Percentiles rank a stretch among this genome's conserved stretches.
Evolutionary conservation across 2,888 invertebrate species (phyloP).

Genomic region (Parelbella ahira): DNA sequence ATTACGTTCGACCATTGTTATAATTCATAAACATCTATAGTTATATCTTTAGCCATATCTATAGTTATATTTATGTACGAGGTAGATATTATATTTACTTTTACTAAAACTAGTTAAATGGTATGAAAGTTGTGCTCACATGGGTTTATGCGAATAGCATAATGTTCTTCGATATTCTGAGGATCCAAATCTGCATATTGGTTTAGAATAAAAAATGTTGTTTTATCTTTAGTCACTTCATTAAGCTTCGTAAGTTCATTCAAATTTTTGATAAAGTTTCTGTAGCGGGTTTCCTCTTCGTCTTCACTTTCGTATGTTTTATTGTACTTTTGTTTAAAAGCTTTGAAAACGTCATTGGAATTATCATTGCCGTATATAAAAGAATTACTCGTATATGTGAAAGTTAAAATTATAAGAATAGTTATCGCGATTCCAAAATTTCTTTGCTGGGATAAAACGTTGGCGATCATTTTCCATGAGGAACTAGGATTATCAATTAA

Average conservation of each 20-base stretch:
- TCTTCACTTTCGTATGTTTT: slow-evolving; percentile 38
- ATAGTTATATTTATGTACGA: too few relatives aligned
- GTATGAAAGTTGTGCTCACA: slow-evolving; percentile 46
- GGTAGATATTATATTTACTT: too few relatives aligned
- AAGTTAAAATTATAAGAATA: slow-evolving; percentile 5
- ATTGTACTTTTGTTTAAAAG: slow-evolving; percentile 44
- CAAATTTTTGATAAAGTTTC: slow-evolving; percentile 47
- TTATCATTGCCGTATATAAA: slow-evolving; percentile 30
- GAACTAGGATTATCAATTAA: too few relatives aligned
- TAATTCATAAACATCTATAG: too few relatives aligned
- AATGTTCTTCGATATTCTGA: slow-evolving; percentile 40
- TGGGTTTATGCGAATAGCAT: slow-evolving; percentile 42
- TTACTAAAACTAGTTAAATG: not conserved
- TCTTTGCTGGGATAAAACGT: not conserved
- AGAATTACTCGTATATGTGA: slow-evolving; percentile 10
- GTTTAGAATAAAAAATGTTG: slow-evolving; percentile 44
- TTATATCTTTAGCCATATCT: too few relatives aligned
- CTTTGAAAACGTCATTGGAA: slow-evolving; percentile 37
- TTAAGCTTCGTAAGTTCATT: slow-evolving; percentile 42
- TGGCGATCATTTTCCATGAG: too few relatives aligned
- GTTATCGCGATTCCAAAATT: not conserved
- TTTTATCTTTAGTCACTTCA: slow-evolving; percentile 32
- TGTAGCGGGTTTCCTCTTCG: slow-evolving; percentile 37
- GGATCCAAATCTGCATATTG: slow-evolving; percentile 48
- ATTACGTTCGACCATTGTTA: too few relatives aligned